phyloP scores from a whole-genome alignment of 2,113 vertebrate genomes.

The Mormoops blainvillei region DNA sequence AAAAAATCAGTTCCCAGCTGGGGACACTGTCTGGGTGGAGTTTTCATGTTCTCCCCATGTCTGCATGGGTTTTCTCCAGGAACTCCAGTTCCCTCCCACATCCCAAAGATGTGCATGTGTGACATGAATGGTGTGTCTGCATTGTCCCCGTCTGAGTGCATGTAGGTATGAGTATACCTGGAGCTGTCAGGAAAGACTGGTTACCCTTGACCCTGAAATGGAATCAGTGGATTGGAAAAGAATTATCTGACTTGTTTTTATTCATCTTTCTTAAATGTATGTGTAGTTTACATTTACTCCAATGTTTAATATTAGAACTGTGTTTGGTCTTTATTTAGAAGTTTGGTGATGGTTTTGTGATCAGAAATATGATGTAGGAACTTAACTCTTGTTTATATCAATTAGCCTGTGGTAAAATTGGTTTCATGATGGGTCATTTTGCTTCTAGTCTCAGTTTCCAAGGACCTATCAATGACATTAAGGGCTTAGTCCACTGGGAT shows the following conservation, averaged over 20 bases:
- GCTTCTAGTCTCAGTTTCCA: background rate
- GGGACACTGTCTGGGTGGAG: background rate
- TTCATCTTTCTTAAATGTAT: background rate
- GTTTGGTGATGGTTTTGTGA: background rate
- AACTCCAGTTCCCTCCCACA: background rate
- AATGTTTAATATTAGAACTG: background rate
- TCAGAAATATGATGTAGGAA: background rate
- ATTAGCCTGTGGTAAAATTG: background rate
- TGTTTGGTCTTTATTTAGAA: background rate
- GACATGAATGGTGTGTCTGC: background rate
- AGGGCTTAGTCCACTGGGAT: background rate
- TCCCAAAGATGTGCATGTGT: too few relatives aligned
- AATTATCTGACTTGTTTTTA: background rate
- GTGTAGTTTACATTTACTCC: background rate
- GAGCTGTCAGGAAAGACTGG: background rate
- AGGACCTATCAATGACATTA: background rate
- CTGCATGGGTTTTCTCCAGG: background rate
- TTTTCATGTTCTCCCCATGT: background rate
- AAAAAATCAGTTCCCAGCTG: background rate
- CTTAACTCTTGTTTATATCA: background rate
- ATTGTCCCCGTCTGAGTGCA: background rate
- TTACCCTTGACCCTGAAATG: background rate
- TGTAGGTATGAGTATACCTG: background rate
- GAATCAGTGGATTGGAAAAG: background rate
- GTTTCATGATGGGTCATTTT: background rate